Conservation (phyloP, 2,888 invertebrate species). For the Rugalucina vietnamica region DNA sequence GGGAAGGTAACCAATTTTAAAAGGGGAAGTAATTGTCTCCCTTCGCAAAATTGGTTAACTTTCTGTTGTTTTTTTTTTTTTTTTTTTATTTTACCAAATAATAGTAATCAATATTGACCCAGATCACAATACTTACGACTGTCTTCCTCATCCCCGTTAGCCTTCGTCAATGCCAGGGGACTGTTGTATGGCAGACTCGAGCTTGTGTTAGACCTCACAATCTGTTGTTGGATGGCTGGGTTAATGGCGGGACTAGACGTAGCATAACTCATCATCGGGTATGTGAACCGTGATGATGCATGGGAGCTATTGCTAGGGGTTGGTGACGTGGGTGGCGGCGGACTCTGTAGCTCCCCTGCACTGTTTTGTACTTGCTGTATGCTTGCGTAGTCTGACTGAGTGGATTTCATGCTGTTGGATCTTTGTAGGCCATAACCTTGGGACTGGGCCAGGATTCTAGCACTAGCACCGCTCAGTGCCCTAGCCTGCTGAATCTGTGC, state of each 20-base stretch:
- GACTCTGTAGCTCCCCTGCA: slow-evolving; percentile 72
- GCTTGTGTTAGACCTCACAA: slow-evolving; percentile 79
- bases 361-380: slow-evolving; percentile 70
- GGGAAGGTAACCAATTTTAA: too few species aligned
- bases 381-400: slow-evolving; percentile 97
- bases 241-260: slow-evolving; percentile 51
- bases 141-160: slow-evolving; percentile 73
- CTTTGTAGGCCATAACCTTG: slow-evolving; percentile 85
- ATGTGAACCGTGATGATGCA: slow-evolving; percentile 79
- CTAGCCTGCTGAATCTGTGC: slow-evolving; percentile 90
- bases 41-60: too few species aligned
- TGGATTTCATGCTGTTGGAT: slow-evolving; percentile 87
- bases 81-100: too few species aligned
- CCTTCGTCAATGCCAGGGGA: slow-evolving; percentile 73
- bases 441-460: slow-evolving; percentile 83
- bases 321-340: slow-evolving; percentile 76
- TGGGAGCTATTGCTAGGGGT: slow-evolving; percentile 80
- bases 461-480: slow-evolving; percentile 89
- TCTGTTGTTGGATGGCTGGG: slow-evolving; percentile 62
- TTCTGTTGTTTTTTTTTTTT: too few species aligned
- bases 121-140: slow-evolving; percentile 78
- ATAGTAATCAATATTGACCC: too few species aligned
- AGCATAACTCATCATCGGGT: slow-evolving; percentile 77
- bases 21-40: too few species aligned
- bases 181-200: slow-evolving; percentile 74